Percentiles rank a stretch among this genome's conserved stretches.
These are phyloP conservation scores for Vespertilio murinus DNA, from an alignment of 2,797 vertebrate species.

Conservation along the genomic window DNA sequence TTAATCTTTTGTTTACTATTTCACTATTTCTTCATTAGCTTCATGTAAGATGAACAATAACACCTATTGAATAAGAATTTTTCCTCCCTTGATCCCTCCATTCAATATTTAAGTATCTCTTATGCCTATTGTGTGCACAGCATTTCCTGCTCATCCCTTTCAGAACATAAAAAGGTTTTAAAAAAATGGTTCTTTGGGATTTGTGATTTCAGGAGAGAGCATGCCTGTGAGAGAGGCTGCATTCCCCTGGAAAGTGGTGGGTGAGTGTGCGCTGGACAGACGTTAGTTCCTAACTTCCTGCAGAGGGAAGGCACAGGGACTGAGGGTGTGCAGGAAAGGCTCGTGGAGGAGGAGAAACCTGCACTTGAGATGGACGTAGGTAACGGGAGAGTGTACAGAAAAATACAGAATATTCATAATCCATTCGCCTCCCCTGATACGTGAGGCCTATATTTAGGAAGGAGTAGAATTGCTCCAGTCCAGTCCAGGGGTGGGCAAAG, in stretches of 20 bases:
- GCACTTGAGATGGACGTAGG: background rate
- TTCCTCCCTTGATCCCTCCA: background rate
- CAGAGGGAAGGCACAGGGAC: background rate
- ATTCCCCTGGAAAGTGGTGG: background rate
- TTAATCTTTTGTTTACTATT: conserved; percentile 6
- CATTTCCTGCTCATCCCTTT: background rate
- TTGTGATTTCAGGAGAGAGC: conserved; percentile 6
- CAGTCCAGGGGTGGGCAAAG: background rate
- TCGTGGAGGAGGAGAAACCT: background rate
- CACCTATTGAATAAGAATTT: conserved; percentile 5
- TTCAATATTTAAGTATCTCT: background rate
- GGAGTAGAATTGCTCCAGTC: background rate
- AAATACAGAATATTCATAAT: background rate
- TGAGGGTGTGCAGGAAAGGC: background rate
- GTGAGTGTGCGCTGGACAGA: background rate
- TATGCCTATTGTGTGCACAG: background rate
- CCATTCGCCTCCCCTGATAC: background rate
- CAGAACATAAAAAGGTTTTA: background rate
- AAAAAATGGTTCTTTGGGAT: background rate
- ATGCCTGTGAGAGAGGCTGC: background rate
- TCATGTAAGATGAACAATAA: background rate
- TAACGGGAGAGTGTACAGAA: background rate
- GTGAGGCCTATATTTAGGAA: background rate
- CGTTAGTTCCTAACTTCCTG: background rate
- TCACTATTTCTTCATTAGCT: background rate